Evolutionary conservation across 2,113 vertebrate genomes (phyloP).

Genomic region (Brachyhypopomus gauderio): DNA sequence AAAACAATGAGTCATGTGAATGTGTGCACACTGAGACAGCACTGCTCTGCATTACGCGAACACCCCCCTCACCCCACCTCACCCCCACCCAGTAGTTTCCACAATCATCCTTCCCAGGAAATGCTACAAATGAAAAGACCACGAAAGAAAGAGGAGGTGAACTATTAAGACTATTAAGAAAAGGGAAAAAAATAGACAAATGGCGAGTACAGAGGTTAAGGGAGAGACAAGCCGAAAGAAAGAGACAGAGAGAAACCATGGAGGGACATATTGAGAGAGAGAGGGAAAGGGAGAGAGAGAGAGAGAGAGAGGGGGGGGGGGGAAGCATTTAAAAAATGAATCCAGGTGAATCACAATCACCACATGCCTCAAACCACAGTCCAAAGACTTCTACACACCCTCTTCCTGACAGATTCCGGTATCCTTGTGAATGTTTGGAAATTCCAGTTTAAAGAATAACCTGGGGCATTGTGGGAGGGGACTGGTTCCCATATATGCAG

Average conservation of each 20-base stretch:
- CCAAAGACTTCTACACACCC: background rate
- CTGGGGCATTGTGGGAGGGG: conserved; percentile 56
- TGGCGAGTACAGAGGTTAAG: too few species aligned
- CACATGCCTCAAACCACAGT: conserved; percentile 41
- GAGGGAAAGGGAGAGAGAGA: conserved; percentile 6
- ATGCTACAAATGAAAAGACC: conserved; percentile 41
- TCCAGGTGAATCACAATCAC: conserved; percentile 24
- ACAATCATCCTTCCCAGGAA: conserved; percentile 53
- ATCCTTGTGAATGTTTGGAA: conserved; percentile 65
- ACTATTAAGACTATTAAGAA: background rate
- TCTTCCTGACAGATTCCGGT: conserved; percentile 6
- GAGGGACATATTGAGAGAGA: conserved; percentile 7
- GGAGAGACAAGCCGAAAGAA: background rate
- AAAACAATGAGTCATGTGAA: conserved; percentile 24
- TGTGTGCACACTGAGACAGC: conserved; percentile 40
- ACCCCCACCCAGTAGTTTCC: conserved; percentile 63
- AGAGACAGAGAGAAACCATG: background rate
- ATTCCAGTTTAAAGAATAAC: conserved; percentile 78
- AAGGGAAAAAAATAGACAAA: background rate
- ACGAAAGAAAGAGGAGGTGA: conserved; percentile 1
- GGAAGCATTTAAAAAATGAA: background rate
- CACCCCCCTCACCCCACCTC: too few species aligned
- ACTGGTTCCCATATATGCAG: conserved; percentile 43
- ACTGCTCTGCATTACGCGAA: conserved; percentile 17
- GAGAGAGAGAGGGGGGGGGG: background rate